Evolutionary conservation across 2,113 vertebrate genomes (phyloP).

Genomic region (Clarias magur): DNA sequence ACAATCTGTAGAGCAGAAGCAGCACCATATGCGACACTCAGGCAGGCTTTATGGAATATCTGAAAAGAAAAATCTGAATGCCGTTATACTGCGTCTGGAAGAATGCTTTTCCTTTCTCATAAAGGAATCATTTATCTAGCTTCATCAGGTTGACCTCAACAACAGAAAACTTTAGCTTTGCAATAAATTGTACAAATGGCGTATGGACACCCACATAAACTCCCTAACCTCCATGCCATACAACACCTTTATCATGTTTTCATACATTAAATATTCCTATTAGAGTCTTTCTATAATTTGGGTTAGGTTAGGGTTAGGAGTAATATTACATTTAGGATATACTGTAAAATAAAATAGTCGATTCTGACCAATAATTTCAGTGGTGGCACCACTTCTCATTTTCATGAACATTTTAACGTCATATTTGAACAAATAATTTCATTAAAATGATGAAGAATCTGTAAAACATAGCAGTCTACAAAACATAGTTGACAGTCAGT

Average conservation of each 20-base stretch:
- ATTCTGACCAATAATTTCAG: too few species aligned
- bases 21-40: neutral
- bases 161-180: neutral
- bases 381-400: too few species aligned
- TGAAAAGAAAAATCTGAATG: neutral
- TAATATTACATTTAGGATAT: too few species aligned
- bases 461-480: too few species aligned
- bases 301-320: too few species aligned
- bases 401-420: too few species aligned
- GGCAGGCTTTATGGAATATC: neutral
- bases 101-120: too few species aligned
- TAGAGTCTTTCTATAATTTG: too few species aligned
- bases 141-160: neutral
- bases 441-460: too few species aligned
- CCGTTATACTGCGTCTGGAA: neutral
- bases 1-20: slow-evolving; percentile 15
- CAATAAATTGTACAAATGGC: neutral
- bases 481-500: too few species aligned
- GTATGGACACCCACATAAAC: neutral
- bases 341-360: too few species aligned
- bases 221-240: neutral
- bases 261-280: neutral
- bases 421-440: too few species aligned
- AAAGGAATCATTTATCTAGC: neutral
- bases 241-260: neutral